phyloP scores from a whole-genome alignment of 2,113 vertebrate genomes.

The Pyxicephalus adspersus region DNA sequence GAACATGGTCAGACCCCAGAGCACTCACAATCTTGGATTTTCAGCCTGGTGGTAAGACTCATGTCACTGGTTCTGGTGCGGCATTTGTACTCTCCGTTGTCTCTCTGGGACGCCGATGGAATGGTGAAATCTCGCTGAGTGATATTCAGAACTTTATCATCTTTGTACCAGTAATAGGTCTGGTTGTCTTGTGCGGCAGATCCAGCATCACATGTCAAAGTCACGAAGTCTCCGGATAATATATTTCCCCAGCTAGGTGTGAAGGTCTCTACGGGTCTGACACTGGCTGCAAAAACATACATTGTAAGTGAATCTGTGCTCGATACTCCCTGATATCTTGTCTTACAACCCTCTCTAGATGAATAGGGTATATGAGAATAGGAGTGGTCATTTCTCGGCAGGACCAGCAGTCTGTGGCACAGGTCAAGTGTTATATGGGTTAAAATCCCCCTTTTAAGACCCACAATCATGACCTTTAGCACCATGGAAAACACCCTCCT shows the following conservation, averaged over 20 bases:
- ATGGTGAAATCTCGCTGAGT: neutral
- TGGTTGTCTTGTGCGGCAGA: neutral
- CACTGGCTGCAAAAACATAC: neutral
- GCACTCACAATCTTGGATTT: neutral
- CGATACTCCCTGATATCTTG: no score
- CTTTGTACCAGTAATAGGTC: conserved; percentile 2
- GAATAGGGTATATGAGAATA: no score
- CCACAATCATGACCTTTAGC: no score
- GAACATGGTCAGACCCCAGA: no score
- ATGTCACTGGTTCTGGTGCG: neutral
- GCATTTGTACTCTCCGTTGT: neutral
- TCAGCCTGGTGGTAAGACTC: neutral
- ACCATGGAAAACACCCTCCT: no score
- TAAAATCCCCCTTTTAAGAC: no score
- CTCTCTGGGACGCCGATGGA: neutral
- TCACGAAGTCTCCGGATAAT: neutral
- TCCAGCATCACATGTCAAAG: conserved; percentile 7
- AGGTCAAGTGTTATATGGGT: no score
- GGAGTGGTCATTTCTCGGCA: no score
- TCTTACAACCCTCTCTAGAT: no score
- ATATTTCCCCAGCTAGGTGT: conserved; percentile 7
- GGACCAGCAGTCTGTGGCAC: no score
- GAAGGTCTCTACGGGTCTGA: neutral
- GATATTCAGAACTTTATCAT: neutral
- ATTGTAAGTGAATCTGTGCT: no score